Evolutionary conservation across 2,113 vertebrate species (phyloP).

Genomic region (Hyperopisus bebe): DNA sequence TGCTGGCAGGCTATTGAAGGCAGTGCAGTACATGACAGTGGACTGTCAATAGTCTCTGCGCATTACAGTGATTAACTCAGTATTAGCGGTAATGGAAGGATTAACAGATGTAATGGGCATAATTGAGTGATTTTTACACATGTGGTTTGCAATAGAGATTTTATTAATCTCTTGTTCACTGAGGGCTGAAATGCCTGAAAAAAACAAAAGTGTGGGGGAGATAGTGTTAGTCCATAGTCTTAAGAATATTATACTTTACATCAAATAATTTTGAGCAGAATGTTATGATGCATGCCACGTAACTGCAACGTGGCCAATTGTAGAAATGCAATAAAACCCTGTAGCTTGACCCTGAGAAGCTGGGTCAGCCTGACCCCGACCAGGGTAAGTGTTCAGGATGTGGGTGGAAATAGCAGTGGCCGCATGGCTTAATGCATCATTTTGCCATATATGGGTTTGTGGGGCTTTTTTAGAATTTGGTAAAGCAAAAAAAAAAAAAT

Average conservation of each 20-base stretch:
- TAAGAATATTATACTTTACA: neutral
- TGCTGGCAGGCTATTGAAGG: neutral
- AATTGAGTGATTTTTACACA: conserved; percentile 3
- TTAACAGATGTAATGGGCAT: neutral
- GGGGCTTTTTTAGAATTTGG: neutral
- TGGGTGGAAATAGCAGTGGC: neutral
- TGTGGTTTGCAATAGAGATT: conserved; percentile 5
- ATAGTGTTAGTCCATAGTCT: neutral
- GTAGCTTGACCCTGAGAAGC: neutral
- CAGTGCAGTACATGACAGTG: neutral
- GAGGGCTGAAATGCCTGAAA: neutral
- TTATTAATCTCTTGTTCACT: neutral
- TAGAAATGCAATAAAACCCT: neutral
- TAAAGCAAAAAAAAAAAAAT: neutral
- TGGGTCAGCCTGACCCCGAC: neutral
- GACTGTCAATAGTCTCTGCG: neutral
- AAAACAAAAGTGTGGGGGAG: neutral
- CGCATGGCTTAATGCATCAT: neutral
- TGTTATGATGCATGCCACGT: neutral
- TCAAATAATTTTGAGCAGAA: neutral
- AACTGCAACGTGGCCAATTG: neutral
- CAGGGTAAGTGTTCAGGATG: neutral
- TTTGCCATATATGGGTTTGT: neutral
- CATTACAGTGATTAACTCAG: neutral
- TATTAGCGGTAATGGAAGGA: neutral